phyloP scores from a whole-genome alignment of 2,113 vertebrate species.

The Dicrurus megarhynchus region DNA sequence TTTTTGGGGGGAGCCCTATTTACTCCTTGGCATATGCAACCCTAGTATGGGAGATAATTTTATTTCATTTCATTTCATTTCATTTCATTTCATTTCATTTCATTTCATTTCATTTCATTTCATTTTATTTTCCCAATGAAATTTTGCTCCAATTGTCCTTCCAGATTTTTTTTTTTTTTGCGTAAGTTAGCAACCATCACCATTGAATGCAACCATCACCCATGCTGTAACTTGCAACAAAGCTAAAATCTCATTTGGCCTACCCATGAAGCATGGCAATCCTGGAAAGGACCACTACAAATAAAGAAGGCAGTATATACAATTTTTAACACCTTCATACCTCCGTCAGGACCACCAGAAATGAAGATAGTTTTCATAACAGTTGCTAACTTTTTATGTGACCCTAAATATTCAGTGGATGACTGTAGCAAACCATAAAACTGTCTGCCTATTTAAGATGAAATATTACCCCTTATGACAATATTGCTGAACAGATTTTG shows the following conservation, averaged over 20 bases:
- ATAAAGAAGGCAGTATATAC: not conserved
- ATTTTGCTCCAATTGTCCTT: not conserved
- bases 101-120: not conserved
- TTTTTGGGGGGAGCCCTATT: not conserved
- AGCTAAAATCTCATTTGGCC: not conserved
- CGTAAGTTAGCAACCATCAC: not conserved
- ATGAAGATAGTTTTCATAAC: not conserved
- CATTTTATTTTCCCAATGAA: not conserved
- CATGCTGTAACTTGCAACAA: not conserved
- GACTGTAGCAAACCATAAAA: not conserved
- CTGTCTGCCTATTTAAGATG: not conserved
- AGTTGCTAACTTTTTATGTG: not conserved
- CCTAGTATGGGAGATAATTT: not conserved
- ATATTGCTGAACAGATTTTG: slow-evolving; percentile 15
- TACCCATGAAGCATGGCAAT: not conserved
- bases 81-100: not conserved
- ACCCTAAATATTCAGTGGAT: not conserved
- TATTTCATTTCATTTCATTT: not conserved
- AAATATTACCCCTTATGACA: not conserved
- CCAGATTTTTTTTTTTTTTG: not conserved
- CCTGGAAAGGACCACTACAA: not conserved
- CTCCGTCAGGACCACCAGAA: not conserved
- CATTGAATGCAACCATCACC: not conserved
- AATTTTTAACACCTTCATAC: not conserved
- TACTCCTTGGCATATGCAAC: not conserved